Evolutionary conservation across 2,113 vertebrate species (phyloP), one percentile per base, ranked within the genome.

Genomic region (Arenaria interpres): DNA sequence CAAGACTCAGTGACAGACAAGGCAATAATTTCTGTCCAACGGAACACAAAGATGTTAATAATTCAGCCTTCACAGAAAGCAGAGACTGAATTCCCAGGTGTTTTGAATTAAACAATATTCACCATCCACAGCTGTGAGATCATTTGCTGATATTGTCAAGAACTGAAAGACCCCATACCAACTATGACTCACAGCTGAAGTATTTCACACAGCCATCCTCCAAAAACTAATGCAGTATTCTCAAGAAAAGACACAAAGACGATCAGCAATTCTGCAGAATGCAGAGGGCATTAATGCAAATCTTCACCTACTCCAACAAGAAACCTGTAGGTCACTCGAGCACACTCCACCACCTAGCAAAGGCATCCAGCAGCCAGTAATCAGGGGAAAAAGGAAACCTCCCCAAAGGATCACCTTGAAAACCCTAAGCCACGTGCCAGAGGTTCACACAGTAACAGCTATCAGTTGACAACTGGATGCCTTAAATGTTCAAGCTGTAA

Each of bases 201-300:
- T 23, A 17, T 27, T 71, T 73, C 56, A 59, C 48, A 63, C 50
- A 48, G 64, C 22, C 32, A 59, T 4, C 7, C 68, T 64, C 25
- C 43, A 23, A 62, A 72, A 85, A 41, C 32, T 16, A 57, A 72
- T 0, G 4, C 56, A 23, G 39, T 3, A 35, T 4, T 39, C 80
- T 48, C 48, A 32, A 14, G n/a, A 15, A 6, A 69, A 75, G n/a
- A 35, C 57, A 50, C 4, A 2, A 48, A 68, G 48, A 19, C 1
- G 1, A 69, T 0, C 0, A 0, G 46, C 32, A 81, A 33, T 37
- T 63, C 66, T 72, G 39, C 62, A 64, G 45, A 93, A 82, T 16
- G 37, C 10, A 25, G 12, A 45, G 14, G 12, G 14, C 25, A 48
- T 79, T 79, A 43, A 54, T 21, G 30, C 8, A 79, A 25, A 28